phyloP scores from a whole-genome alignment of 2,797 vertebrate species.

The Alcedo quadribrachys region DNA sequence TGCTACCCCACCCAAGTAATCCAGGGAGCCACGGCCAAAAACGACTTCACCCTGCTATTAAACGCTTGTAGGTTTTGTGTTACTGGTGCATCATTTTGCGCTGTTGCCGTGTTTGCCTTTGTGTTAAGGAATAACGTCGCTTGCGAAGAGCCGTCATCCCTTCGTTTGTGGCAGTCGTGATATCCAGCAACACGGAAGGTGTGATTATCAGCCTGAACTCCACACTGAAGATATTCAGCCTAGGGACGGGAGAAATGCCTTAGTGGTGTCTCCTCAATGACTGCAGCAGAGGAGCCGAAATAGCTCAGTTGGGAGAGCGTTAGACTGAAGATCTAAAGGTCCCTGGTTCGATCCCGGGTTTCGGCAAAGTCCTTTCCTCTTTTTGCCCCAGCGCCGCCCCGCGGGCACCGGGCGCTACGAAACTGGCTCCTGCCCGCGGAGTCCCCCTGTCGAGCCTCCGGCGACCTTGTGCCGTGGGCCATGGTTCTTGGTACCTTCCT shows the following conservation, averaged over 20 bases:
- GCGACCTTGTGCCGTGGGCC: no score
- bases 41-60: not conserved
- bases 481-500: no score
- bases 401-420: not conserved
- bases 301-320: slow-evolving; percentile 82
- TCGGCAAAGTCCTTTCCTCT: slow-evolving; percentile 8
- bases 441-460: no score
- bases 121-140: not conserved
- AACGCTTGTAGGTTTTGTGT: accelerated
- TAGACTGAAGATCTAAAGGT: slow-evolving; percentile 82
- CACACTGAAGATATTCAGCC: accelerated
- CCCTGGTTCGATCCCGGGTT: slow-evolving; percentile 81
- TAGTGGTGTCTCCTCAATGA: no score
- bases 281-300: slow-evolving; percentile 35
- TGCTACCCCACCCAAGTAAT: not conserved
- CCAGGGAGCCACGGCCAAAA: not conserved
- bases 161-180: accelerated
- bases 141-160: accelerated
- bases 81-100: accelerated
- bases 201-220: accelerated
- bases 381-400: not conserved
- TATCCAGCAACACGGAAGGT: accelerated
- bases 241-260: accelerated
- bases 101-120: not conserved
- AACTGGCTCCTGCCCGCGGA: no score